Evolutionary conservation across 2,888 invertebrate species (phyloP).

Genomic region (Matsumyia berberina): DNA sequence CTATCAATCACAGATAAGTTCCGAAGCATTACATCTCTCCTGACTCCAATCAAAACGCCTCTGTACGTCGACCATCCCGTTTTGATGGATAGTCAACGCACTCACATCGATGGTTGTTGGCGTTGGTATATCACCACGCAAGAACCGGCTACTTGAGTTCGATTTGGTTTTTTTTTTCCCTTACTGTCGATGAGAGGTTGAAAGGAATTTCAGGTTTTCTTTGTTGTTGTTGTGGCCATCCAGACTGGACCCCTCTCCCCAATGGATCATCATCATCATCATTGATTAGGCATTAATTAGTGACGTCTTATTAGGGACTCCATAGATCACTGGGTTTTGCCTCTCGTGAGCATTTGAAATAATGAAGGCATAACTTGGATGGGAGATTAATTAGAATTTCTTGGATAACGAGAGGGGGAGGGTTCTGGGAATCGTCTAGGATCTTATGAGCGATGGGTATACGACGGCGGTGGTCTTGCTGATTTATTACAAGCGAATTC

Average conservation of each 20-base stretch:
- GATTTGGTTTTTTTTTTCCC: background rate
- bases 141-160: slow-evolving; percentile 66
- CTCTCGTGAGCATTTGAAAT: slow-evolving; percentile 54
- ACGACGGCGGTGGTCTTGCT: slow-evolving; percentile 49
- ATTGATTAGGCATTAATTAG: slow-evolving; percentile 69
- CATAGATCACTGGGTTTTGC: slow-evolving; percentile 27
- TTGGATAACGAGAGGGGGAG: background rate
- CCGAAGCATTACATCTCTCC: slow-evolving; percentile 50
- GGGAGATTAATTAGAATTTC: slow-evolving; percentile 51
- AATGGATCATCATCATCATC: slow-evolving; percentile 32
- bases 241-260: background rate
- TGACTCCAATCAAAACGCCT: slow-evolving; percentile 65
- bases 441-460: slow-evolving; percentile 15
- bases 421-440: slow-evolving; percentile 4
- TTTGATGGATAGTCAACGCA: slow-evolving; percentile 72
- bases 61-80: slow-evolving; percentile 47
- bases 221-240: background rate
- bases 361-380: slow-evolving; percentile 53
- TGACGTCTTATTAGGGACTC: slow-evolving; percentile 65
- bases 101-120: slow-evolving; percentile 42
- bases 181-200: slow-evolving; percentile 18
- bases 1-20: slow-evolving; percentile 69
- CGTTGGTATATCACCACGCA: slow-evolving; percentile 65
- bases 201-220: slow-evolving; percentile 54
- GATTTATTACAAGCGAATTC: slow-evolving; percentile 41